phyloP scores from a whole-genome alignment of 2,113 vertebrate genomes.

The Mus pahari region DNA sequence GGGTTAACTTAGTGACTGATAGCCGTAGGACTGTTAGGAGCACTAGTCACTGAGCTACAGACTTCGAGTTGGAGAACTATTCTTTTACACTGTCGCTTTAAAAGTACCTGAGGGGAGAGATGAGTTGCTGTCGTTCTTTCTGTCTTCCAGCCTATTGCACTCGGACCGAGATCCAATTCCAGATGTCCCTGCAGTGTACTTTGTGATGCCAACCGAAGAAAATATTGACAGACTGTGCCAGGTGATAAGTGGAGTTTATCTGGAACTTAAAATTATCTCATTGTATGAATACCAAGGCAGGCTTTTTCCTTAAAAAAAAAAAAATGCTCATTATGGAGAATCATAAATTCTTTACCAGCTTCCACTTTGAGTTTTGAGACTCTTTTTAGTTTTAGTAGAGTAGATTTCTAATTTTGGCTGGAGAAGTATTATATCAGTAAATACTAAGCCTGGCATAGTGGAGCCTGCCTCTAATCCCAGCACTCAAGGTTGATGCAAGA shows the following conservation, averaged over 20 bases:
- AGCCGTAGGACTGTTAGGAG: neutral
- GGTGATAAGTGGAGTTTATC: slow-evolving; percentile 85
- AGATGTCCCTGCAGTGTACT: slow-evolving; percentile 98
- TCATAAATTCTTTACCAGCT: slow-evolving; percentile 30
- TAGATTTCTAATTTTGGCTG: neutral
- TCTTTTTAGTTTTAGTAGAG: slow-evolving; percentile 47
- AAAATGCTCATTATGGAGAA: neutral
- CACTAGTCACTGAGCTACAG: neutral
- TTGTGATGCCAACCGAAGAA: slow-evolving; percentile 98
- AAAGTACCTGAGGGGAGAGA: neutral
- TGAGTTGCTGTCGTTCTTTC: slow-evolving; percentile 45
- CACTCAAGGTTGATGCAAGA: neutral
- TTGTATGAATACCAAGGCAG: neutral
- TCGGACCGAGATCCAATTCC: slow-evolving; percentile 98
- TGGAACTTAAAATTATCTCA: neutral
- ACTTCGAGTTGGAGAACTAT: slow-evolving; percentile 3
- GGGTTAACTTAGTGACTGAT: neutral
- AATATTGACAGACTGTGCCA: slow-evolving; percentile 99
- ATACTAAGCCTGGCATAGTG: neutral
- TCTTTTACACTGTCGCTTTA: slow-evolving; percentile 16
- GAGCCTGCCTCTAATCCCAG: neutral
- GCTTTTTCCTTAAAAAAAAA: neutral
- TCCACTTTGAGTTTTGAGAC: slow-evolving; percentile 12
- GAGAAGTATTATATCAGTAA: neutral
- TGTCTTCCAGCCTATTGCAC: slow-evolving; percentile 91